Evolutionary conservation across 37 sponge, comb jelly and placozoan genomes (phyloP), one percentile per base, ranked within the genome.

Genomic region (Amphimedon queenslandica): DNA sequence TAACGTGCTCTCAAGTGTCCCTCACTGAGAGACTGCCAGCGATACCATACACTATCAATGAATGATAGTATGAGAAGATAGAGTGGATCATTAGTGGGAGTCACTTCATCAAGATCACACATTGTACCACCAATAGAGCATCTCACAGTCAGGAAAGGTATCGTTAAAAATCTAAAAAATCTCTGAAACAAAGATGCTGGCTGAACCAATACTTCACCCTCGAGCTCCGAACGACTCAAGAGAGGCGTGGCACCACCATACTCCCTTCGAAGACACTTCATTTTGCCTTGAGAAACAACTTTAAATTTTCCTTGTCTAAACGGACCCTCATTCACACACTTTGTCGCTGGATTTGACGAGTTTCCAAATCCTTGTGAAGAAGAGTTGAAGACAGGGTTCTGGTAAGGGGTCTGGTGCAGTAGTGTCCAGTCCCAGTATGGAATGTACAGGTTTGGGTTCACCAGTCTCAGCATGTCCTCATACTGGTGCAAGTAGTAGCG

Each of bases 381-480:
- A 34, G 76, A 57, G 75, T 80, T 77, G 41, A 90, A 90, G 18
- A 84, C 81, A 20, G 73, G 56, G 1, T 60, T 37, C 0, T 25
- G 37, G 47, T 81, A 84, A 35, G 82, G 86, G 3, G 28, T 66
- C 23, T 28, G 63, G 21, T 73, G 72, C 16, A 55, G 8, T 10
- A 47, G 28, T 30, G 81, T 80, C 85, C 85, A 90, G 64, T 90
- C 90, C 90, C 90, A 90, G 65, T 60, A 84, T 18, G 90, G 90
- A 23, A 90, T 72, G 37, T 84, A 83, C 30, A 90, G 67, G 42
- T 47, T 58, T 4, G 57, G 64, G 37, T 81, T 66, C 25, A 84
- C 31, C 53, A 69, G 23, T 64, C 82, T 67, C 24, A 90, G 78
- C 10, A 90, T 66, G 57, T 90, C 63, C 57, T 90, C 90, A 57